Conservation (phyloP, 2,113 vertebrate genomes). For the Miniopterus natalensis region DNA sequence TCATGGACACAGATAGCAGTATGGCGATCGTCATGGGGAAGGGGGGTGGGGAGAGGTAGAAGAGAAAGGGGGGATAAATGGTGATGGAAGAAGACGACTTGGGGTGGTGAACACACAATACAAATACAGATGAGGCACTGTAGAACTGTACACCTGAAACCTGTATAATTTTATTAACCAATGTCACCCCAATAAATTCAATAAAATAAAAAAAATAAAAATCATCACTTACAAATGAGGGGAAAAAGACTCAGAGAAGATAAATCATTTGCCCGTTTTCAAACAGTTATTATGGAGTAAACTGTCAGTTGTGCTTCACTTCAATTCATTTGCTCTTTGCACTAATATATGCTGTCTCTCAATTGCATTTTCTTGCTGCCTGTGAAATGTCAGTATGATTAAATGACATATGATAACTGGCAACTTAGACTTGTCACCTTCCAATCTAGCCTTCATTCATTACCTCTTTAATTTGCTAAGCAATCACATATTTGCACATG, state of each 20-base stretch:
- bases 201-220: background rate
- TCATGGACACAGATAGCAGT: background rate
- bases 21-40: too few relatives aligned
- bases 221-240: background rate
- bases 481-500: slow-evolving; percentile 61
- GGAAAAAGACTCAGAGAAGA: background rate
- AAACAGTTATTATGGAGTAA: background rate
- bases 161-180: too few relatives aligned
- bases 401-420: slow-evolving; percentile 49
- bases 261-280: background rate
- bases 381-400: slow-evolving; percentile 40
- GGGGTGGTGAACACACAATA: too few relatives aligned
- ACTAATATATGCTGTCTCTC: background rate
- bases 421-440: slow-evolving; percentile 47
- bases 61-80: too few relatives aligned
- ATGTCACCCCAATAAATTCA: too few relatives aligned
- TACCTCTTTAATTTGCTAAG: slow-evolving; percentile 59
- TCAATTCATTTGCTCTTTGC: slow-evolving; percentile 1
- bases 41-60: too few relatives aligned
- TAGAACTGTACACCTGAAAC: too few relatives aligned
- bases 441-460: slow-evolving; percentile 38
- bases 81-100: too few relatives aligned
- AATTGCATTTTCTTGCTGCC: background rate
- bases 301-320: background rate
- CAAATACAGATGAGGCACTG: too few relatives aligned